phyloP scores from a whole-genome alignment of 2,888 invertebrate species.

The Acanthopleura granulata region DNA sequence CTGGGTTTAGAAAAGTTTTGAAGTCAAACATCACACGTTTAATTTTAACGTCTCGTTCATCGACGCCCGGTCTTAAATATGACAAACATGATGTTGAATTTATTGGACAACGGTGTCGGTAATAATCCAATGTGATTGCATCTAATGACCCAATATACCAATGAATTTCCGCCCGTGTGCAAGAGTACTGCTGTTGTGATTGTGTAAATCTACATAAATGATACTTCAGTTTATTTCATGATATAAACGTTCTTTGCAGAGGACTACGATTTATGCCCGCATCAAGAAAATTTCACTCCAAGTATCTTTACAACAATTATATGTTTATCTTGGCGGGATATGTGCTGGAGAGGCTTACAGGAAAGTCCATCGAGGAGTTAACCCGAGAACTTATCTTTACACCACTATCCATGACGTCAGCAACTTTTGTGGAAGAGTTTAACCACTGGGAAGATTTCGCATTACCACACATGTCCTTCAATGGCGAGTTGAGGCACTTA shows the following conservation, averaged over 20 bases:
- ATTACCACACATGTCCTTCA: conserved; percentile 5
- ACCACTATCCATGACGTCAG: conserved; percentile 51
- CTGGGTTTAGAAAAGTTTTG: too few relatives aligned
- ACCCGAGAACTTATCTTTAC: conserved; percentile 52
- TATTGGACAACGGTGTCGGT: too few relatives aligned
- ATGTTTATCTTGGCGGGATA: conserved; percentile 66
- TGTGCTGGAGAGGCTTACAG: conserved; percentile 58
- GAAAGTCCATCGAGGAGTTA: conserved; percentile 58
- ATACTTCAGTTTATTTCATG: background rate
- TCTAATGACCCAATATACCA: too few relatives aligned
- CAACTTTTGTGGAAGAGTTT: conserved; percentile 48
- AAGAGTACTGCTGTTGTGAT: too few relatives aligned
- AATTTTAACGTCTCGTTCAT: too few relatives aligned
- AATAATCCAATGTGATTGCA: too few relatives aligned
- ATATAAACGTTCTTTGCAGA: conserved; percentile 39
- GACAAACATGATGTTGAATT: too few relatives aligned
- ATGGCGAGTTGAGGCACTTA: background rate
- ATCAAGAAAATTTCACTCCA: conserved; percentile 49
- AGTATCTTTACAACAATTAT: conserved; percentile 65
- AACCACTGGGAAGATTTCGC: conserved; percentile 32
- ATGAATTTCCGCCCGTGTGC: too few relatives aligned
- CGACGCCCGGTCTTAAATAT: too few relatives aligned
- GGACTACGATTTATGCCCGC: conserved; percentile 57
- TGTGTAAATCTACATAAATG: too few relatives aligned
- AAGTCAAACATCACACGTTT: too few relatives aligned